Evolutionary conservation across 2,113 vertebrate species (phyloP), one percentile per base, ranked within the genome.

Genomic region (Dasyurus viverrinus): DNA sequence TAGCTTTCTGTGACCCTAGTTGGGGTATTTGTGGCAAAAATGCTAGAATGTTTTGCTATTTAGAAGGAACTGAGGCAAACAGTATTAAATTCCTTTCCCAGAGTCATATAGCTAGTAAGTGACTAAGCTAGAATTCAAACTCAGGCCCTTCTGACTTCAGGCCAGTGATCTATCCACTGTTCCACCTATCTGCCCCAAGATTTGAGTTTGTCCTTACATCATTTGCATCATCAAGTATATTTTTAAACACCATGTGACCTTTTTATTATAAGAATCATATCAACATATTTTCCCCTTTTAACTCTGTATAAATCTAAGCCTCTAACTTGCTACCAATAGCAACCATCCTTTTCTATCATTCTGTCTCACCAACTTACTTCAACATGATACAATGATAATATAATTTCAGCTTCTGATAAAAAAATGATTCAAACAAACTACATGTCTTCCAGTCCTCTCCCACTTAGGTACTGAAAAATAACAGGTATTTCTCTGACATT

Each of bases 361-460:
- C 14, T 3, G 0, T 95, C 68, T 96, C 53, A 84, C n/a, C 92
- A 95, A 95, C 95, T 95, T 96, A 53, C 54, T 95, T 42, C n/a
- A 93, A 46, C 50, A 30, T 94, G 76, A 27, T 55, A 42, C 96
- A 95, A 89, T 95, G 52, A 60, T 92, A 96, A 94, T 19, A 26
- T 25, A 91, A 96, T 91, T 36, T 27, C 84, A 91, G 27, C 4
- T 0, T 54, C 46, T 54, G 94, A 95, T 89, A 95, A 48, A 95
- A 95, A 47, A 92, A 30, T 94, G 24, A 47, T 36, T 93, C 92
- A 27, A 11, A 92, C 89, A 27, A 11, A 91, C n/a, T 5, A 47
- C 1, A 92, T 36, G 4, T 91, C 30, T 93, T 91, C 53, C 6
- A 91, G 94, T 53, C 16, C 11, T 92, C 42, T 91, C 93, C 54